Conservation (phyloP, 1,140 invertebrate species). For the Pseudoatta argentina region DNA sequence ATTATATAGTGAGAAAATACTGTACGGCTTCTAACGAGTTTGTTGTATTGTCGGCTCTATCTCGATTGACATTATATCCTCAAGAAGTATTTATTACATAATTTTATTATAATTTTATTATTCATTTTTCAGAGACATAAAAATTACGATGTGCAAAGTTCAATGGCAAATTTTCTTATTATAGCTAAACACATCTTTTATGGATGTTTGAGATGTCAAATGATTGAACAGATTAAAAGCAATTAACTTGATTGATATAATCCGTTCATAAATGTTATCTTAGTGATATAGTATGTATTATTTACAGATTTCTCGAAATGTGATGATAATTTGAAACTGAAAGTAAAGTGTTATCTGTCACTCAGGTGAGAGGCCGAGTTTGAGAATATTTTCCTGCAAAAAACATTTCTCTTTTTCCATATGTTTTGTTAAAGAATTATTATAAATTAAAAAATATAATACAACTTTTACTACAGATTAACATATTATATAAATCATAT, state of each 20-base stretch:
- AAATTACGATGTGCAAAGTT: conserved; percentile 4
- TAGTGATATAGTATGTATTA: neutral
- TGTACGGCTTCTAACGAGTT: conserved; percentile 57
- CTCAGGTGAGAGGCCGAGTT: neutral
- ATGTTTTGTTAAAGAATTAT: neutral
- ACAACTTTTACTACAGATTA: conserved; percentile 2
- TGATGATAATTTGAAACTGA: neutral
- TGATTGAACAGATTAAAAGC: neutral
- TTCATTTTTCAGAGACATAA: neutral
- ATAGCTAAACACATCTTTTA: neutral
- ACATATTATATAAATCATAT: neutral
- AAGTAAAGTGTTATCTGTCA: neutral
- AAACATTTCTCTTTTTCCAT: neutral
- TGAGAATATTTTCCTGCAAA: neutral
- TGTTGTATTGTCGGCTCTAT: conserved; percentile 1
- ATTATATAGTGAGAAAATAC: conserved; percentile 58
- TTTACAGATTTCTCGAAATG: conserved; percentile 2
- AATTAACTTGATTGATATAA: neutral
- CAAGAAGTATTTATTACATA: neutral
- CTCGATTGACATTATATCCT: neutral
- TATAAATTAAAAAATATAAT: neutral
- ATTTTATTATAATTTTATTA: conserved; percentile 7
- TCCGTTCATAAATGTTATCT: neutral
- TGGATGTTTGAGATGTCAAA: neutral
- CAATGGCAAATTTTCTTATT: neutral